phyloP scores from a whole-genome alignment of 2,888 invertebrate genomes.

The Biston stratarius region DNA sequence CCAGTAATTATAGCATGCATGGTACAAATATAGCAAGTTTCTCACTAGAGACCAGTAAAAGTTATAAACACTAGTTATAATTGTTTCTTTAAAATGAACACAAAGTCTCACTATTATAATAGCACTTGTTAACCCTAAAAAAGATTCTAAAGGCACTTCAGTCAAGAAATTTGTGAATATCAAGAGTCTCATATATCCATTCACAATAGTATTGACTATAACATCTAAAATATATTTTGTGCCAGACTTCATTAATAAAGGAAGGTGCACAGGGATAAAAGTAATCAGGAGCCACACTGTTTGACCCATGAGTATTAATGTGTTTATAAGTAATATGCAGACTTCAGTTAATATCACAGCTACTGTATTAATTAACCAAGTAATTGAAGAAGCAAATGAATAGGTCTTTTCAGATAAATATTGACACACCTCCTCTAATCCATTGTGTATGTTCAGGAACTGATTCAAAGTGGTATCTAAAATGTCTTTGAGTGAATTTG shows the following conservation, averaged over 20 bases:
- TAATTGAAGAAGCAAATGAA: slow-evolving; percentile 49
- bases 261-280: slow-evolving; percentile 76
- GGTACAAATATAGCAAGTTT: slow-evolving; percentile 71
- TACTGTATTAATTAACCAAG: slow-evolving; percentile 55
- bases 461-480: slow-evolving; percentile 35
- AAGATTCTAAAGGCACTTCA: slow-evolving; percentile 80
- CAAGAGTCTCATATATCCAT: slow-evolving; percentile 70
- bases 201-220: slow-evolving; percentile 54
- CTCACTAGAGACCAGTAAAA: slow-evolving; percentile 71
- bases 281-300: slow-evolving; percentile 75
- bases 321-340: slow-evolving; percentile 61
- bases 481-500: slow-evolving; percentile 57
- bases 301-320: slow-evolving; percentile 69
- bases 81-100: slow-evolving; percentile 68
- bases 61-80: slow-evolving; percentile 56
- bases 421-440: slow-evolving; percentile 49
- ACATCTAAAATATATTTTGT: slow-evolving; percentile 55
- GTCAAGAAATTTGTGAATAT: slow-evolving; percentile 76
- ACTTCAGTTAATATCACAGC: slow-evolving; percentile 62
- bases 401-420: slow-evolving; percentile 52
- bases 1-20: slow-evolving; percentile 73
- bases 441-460: slow-evolving; percentile 51
- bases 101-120: slow-evolving; percentile 69
- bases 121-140: slow-evolving; percentile 73
- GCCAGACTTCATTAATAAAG: slow-evolving; percentile 61